phyloP scores from a whole-genome alignment of 2,797 vertebrate species.

The Bucorvus abyssinicus region DNA sequence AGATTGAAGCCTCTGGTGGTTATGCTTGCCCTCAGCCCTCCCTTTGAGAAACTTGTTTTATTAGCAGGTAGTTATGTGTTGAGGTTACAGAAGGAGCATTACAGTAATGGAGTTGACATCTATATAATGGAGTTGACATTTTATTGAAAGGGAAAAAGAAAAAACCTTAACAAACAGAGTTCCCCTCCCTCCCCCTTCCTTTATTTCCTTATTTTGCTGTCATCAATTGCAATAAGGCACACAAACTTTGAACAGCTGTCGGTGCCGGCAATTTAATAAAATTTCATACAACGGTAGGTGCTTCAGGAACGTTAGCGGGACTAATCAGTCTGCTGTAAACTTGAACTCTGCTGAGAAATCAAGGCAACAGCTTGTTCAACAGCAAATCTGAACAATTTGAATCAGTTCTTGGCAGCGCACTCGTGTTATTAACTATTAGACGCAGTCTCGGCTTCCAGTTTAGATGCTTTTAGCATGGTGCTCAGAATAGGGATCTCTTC shows the following conservation, averaged over 20 bases:
- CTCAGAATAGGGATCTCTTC: neutral
- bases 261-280: constrained; percentile 37
- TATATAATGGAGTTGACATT: constrained; percentile 73
- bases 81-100: constrained; percentile 41
- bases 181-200: neutral
- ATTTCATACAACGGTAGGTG: constrained; percentile 1
- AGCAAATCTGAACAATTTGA: neutral
- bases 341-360: constrained; percentile 50
- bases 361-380: constrained; percentile 36
- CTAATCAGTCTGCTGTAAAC: constrained; percentile 10
- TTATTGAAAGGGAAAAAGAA: constrained; percentile 63
- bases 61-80: constrained; percentile 25
- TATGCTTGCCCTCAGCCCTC: neutral
- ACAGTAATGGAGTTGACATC: constrained; percentile 71
- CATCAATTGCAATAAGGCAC: neutral
- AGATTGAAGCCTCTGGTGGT: neutral
- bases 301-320: neutral
- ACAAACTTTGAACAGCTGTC: constrained; percentile 32
- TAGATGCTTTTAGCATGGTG: neutral
- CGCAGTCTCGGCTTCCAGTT: neutral
- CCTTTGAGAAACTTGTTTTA: constrained; percentile 44
- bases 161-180: constrained; percentile 43
- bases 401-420: neutral
- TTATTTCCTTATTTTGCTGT: constrained; percentile 32
- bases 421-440: neutral